Evolutionary conservation across 2,888 invertebrate genomes (phyloP).

Genomic region (Halictus ligatus): DNA sequence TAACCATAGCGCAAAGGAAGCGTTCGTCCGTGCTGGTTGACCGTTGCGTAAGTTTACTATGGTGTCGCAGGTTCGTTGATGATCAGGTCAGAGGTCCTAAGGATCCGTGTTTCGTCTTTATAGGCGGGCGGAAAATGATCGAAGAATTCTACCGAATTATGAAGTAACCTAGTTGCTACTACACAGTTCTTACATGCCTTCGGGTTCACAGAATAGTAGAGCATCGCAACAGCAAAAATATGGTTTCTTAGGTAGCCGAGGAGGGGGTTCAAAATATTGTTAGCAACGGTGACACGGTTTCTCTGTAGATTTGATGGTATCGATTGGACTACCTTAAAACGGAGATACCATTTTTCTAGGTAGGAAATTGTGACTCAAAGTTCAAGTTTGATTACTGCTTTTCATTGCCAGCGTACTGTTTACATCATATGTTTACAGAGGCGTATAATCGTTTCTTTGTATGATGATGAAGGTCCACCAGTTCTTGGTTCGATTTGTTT

Average conservation of each 20-base stretch:
- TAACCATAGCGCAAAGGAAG: slow-evolving; percentile 58
- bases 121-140: not conserved
- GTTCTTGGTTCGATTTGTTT: not conserved
- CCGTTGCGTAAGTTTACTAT: not conserved
- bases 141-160: not conserved
- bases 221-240: not conserved
- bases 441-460: not conserved
- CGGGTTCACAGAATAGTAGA: not conserved
- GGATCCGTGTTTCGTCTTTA: not conserved
- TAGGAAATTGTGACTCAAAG: not conserved
- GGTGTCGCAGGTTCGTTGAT: not conserved
- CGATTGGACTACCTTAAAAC: not conserved
- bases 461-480: not conserved
- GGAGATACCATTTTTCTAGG: not conserved
- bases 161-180: not conserved
- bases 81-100: not conserved
- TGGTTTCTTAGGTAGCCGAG: not conserved
- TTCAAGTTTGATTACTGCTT: not conserved
- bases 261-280: not conserved
- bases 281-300: not conserved
- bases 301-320: not conserved
- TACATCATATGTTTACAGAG: not conserved
- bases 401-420: not conserved
- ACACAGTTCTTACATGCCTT: not conserved
- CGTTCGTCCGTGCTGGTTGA: slow-evolving; percentile 48